Base-by-base conservation (phyloP, 2,888 invertebrate species). In the Achlya flavicornis region DNA sequence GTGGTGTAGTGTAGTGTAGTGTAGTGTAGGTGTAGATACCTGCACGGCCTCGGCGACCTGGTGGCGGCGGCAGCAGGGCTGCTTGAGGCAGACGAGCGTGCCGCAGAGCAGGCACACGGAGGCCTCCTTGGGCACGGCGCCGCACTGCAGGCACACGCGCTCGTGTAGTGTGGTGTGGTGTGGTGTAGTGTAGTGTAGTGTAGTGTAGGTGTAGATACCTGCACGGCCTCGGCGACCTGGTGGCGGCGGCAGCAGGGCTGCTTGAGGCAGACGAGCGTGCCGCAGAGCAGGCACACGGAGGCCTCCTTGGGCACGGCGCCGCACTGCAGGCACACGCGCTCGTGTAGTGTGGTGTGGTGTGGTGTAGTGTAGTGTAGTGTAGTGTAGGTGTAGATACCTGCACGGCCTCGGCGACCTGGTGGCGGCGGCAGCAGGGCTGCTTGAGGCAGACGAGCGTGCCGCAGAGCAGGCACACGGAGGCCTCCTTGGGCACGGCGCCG, bases 401-500 rank as follows among this genome's bases (percentile, higher is more conserved):
- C 61, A 98, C 98, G 69, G 98, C 98, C 93, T 98, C 98, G 81
- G 96, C 97, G 69, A 97, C 95, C 76, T 97, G 96, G 77, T 96
- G 96, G 80, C 96, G 96, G 66, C 97, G 96, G 88, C 98, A 98
- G 91, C 98, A 98, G 76, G 95, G 95, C 89, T 97, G 97, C 91
- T 97, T 97, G 79, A 98, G 95, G 88, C 99, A 99, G 63, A 99
- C 97, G 76, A 98, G 96, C 63, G 97, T 97, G 71, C 98, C 98
- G 91, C 99, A 99, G 66, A 98, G 93, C 77, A 99, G 95, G 88
- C 99, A 99, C 73, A 99, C 96, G 75, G 97, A 97, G 46, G 98
- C 97, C 90, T 99, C 90, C 87, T 91, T 92, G 71, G 99, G 99
- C 79, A 98, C 96, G 71, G 96, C 96, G 82, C 97, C 97, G 92